These are phyloP conservation scores for Megamerina dolium DNA, from an alignment of 2,888 invertebrate genomes.

Conservation along the genomic window DNA sequence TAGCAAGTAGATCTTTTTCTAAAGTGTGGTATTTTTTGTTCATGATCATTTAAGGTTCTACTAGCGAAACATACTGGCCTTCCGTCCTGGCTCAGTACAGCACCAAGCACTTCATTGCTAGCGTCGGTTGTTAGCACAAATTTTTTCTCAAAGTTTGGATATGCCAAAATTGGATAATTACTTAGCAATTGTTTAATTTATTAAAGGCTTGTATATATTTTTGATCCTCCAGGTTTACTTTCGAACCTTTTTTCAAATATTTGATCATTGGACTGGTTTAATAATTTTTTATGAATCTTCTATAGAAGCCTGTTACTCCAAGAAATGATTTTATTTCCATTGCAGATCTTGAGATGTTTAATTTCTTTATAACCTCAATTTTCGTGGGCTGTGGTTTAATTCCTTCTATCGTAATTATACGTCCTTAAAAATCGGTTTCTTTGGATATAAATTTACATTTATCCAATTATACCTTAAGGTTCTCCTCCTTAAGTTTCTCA, in stretches of 20 bases:
- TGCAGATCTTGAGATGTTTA: too few relatives aligned
- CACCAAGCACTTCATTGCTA: neutral
- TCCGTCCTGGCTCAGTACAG: neutral
- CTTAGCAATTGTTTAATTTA: neutral
- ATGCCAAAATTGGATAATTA: neutral
- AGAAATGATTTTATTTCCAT: too few relatives aligned
- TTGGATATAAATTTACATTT: neutral
- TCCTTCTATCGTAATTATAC: too few relatives aligned
- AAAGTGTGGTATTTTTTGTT: conserved; percentile 10
- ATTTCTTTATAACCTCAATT: too few relatives aligned
- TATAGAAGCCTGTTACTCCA: too few relatives aligned
- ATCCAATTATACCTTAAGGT: neutral
- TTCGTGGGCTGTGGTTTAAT: too few relatives aligned
- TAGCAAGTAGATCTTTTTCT: too few relatives aligned
- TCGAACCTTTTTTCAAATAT: too few relatives aligned
- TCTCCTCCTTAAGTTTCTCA: neutral
- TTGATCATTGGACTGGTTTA: too few relatives aligned
- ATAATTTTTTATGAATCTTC: too few relatives aligned
- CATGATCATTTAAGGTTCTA: conserved; percentile 6
- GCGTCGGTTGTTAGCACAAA: conserved; percentile 1
- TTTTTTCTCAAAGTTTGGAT: neutral
- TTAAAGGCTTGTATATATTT: conserved; percentile 2
- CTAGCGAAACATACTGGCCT: conserved; percentile 3
- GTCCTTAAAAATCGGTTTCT: too few relatives aligned
- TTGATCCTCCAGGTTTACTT: neutral